Conservation (phyloP, 1,140 invertebrate genomes). For the Hermatobates lingyangjiaoensis region DNA sequence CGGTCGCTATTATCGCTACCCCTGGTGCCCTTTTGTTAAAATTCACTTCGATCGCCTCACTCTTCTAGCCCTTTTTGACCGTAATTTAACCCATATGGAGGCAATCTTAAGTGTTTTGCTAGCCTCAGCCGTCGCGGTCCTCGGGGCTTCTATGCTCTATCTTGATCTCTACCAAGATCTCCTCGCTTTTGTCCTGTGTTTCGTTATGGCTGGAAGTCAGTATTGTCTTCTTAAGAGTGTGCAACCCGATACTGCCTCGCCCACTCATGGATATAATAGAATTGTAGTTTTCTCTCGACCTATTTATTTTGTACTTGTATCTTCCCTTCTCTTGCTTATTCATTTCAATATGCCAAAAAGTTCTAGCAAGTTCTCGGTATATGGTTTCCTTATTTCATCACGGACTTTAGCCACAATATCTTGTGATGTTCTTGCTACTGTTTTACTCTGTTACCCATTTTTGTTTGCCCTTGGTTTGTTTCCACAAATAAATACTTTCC, state of each 20-base stretch:
- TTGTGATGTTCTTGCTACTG: slow-evolving; percentile 52
- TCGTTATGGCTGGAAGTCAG: slow-evolving; percentile 90
- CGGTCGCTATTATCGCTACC: slow-evolving; percentile 24
- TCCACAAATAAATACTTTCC: slow-evolving; percentile 91
- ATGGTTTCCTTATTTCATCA: slow-evolving; percentile 53
- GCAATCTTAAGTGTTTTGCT: slow-evolving; percentile 67
- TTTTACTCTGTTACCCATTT: slow-evolving; percentile 79
- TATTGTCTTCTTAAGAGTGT: slow-evolving; percentile 97
- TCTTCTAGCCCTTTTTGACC: slow-evolving; percentile 78
- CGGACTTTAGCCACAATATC: slow-evolving; percentile 41
- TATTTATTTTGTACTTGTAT: slow-evolving; percentile 85
- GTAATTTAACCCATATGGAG: slow-evolving; percentile 71
- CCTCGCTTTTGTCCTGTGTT: slow-evolving; percentile 85
- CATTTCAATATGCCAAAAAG: slow-evolving; percentile 32
- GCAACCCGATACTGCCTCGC: slow-evolving; percentile 94
- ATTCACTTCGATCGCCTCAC: slow-evolving; percentile 80
- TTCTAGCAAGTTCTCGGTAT: slow-evolving; percentile 37
- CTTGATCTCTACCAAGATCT: slow-evolving; percentile 79
- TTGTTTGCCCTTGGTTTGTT: slow-evolving; percentile 86
- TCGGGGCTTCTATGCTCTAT: slow-evolving; percentile 69
- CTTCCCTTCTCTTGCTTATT: slow-evolving; percentile 48
- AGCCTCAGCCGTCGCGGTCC: slow-evolving; percentile 63
- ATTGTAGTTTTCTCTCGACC: slow-evolving; percentile 85
- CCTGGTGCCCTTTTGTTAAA: slow-evolving; percentile 44
- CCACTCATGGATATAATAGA: slow-evolving; percentile 94